Evolutionary conservation across 2,113 vertebrate genomes (phyloP).

Genomic region (Leuciscus idus): DNA sequence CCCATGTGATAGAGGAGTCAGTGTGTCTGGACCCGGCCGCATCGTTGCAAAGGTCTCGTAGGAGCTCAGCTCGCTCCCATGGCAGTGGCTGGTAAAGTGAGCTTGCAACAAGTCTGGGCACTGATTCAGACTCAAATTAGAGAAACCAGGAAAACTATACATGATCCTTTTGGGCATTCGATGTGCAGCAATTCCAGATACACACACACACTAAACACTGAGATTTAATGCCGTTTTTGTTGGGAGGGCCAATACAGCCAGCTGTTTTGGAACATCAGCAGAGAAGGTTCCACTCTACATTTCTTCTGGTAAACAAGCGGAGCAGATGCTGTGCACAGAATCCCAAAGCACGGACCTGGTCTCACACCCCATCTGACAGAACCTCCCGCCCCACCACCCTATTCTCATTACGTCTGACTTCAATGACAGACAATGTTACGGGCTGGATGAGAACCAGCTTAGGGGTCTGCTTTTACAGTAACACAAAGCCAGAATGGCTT

Average conservation of each 20-base stretch:
- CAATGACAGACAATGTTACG: neutral
- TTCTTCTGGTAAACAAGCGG: conserved; percentile 50
- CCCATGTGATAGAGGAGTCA: conserved; percentile 30
- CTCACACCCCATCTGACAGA: conserved; percentile 15
- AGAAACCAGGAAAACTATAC: conserved; percentile 40
- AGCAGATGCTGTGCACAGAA: conserved; percentile 30
- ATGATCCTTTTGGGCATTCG: conserved; percentile 14
- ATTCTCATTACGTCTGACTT: conserved; percentile 14
- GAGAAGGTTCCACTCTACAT: conserved; percentile 43
- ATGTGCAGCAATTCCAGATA: neutral
- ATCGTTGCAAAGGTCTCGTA: neutral
- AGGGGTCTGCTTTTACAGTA: conserved; percentile 6
- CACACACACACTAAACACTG: neutral
- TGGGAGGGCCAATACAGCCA: conserved; percentile 18
- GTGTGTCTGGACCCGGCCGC: conserved; percentile 14
- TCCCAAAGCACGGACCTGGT: neutral
- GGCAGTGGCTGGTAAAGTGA: conserved; percentile 8
- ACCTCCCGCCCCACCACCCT: neutral
- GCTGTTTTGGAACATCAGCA: conserved; percentile 36
- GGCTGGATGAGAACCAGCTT: conserved; percentile 24
- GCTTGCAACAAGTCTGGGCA: conserved; percentile 24
- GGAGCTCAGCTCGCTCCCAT: conserved; percentile 5
- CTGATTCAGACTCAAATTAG: conserved; percentile 5
- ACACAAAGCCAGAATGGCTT: conserved; percentile 7
- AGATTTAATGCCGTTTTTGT: conserved; percentile 26